These are phyloP conservation scores for Hexactinellida sp. DNA, from an alignment of 37 sponge, comb jelly and placozoan genomes.

Conservation along the genomic window DNA sequence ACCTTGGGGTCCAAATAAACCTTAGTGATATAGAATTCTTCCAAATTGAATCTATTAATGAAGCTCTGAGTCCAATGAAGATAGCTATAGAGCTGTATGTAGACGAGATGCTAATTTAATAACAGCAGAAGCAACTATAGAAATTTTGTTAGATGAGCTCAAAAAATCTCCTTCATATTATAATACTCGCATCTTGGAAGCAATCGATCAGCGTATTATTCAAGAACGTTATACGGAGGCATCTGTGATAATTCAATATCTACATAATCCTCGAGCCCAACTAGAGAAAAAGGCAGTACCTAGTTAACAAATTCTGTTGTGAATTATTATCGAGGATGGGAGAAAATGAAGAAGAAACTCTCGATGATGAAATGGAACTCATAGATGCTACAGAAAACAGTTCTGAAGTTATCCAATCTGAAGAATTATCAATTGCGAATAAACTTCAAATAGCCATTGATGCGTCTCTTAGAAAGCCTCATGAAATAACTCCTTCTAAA, in stretches of 20 bases:
- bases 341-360: no score
- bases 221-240: not conserved
- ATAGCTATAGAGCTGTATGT: not conserved
- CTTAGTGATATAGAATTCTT: not conserved
- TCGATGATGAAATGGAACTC: no score
- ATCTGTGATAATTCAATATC: not conserved
- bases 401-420: no score
- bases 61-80: not conserved
- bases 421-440: no score
- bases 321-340: no score
- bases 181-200: not conserved
- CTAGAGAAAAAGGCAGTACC: not conserved
- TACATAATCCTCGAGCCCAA: slow-evolving; percentile 1
- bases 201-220: slow-evolving; percentile 5
- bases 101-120: not conserved
- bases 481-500: no score
- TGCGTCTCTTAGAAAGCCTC: no score
- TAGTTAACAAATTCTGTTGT: not conserved
- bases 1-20: not conserved
- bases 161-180: not conserved
- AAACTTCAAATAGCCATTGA: no score
- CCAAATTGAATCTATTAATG: not conserved
- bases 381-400: no score
- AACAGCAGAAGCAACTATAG: slow-evolving; percentile 5
- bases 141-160: not conserved